These are phyloP conservation scores for Gallirallus australis DNA, from an alignment of 2,797 vertebrate species.

Conservation along the genomic window DNA sequence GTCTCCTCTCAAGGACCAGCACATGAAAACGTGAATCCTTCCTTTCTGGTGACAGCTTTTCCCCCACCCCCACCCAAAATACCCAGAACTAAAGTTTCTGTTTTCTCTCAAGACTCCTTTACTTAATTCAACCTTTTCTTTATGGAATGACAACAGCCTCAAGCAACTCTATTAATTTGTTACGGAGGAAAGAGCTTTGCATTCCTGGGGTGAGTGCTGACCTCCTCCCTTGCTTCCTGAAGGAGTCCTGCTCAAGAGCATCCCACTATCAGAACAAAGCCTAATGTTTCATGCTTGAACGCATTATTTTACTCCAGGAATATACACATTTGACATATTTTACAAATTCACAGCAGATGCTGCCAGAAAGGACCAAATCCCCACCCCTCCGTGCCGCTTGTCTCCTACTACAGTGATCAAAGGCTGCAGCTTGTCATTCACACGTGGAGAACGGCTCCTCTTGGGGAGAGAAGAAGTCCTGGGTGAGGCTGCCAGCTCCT, in stretches of 20 bases:
- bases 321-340: not conserved
- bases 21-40: not conserved
- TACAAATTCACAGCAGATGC: not conserved
- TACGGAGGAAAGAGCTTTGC: slow-evolving; percentile 35
- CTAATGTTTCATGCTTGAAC: not conserved
- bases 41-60: not conserved
- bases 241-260: not conserved
- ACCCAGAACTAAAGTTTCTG: not conserved
- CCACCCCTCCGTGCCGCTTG: not conserved
- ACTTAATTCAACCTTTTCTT: slow-evolving; percentile 28
- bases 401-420: not conserved
- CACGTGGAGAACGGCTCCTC: not conserved
- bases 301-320: slow-evolving; percentile 15
- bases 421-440: slow-evolving; percentile 51
- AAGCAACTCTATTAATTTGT: slow-evolving; percentile 51
- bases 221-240: not conserved
- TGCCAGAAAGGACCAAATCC: slow-evolving; percentile 21
- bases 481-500: too few species aligned
- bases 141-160: slow-evolving; percentile 59
- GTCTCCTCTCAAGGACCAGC: not conserved
- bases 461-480: not conserved
- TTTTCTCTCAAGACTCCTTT: not conserved
- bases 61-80: not conserved
- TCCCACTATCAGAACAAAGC: not conserved
- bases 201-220: slow-evolving; percentile 9